A percentile compares a stretch with the other conserved stretches of the same genome.
These are phyloP conservation scores for Ceyx erithaca DNA, from an alignment of 2,797 vertebrate genomes.

Conservation along the genomic window DNA sequence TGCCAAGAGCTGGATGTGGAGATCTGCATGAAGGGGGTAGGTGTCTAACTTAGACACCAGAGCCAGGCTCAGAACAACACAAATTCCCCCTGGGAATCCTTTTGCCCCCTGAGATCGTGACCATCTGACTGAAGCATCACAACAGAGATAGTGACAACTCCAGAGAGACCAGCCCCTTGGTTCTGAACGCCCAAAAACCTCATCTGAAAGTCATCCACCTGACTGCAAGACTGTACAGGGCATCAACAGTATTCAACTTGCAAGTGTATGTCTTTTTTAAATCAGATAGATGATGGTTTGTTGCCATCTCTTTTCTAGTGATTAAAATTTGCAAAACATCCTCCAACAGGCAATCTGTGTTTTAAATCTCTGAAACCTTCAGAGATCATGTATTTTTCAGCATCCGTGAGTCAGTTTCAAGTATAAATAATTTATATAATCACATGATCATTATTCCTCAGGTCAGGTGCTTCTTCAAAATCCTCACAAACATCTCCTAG, in stretches of 20 bases:
- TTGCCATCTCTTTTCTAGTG: neutral
- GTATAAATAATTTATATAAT: slow-evolving; percentile 17
- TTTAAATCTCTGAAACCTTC: neutral
- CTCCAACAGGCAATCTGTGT: neutral
- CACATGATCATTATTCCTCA: neutral
- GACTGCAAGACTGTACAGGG: neutral
- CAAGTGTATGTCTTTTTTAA: neutral
- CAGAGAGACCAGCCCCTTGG: neutral
- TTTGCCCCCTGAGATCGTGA: neutral
- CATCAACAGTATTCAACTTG: neutral
- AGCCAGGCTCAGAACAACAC: neutral
- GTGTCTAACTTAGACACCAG: neutral
- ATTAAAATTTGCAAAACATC: neutral
- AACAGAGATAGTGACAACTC: neutral
- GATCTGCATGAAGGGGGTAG: neutral
- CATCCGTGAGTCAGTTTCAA: slow-evolving; percentile 2
- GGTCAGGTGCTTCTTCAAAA: neutral
- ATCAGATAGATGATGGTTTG: neutral
- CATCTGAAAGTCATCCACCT: neutral
- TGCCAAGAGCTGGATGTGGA: neutral
- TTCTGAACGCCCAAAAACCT: neutral
- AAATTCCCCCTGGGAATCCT: neutral
- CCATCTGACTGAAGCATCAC: neutral
- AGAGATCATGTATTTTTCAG: slow-evolving; percentile 27
- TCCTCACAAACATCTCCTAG: neutral